Base-by-base conservation (phyloP, 1,140 invertebrate species). In the Panonychus citri region DNA sequence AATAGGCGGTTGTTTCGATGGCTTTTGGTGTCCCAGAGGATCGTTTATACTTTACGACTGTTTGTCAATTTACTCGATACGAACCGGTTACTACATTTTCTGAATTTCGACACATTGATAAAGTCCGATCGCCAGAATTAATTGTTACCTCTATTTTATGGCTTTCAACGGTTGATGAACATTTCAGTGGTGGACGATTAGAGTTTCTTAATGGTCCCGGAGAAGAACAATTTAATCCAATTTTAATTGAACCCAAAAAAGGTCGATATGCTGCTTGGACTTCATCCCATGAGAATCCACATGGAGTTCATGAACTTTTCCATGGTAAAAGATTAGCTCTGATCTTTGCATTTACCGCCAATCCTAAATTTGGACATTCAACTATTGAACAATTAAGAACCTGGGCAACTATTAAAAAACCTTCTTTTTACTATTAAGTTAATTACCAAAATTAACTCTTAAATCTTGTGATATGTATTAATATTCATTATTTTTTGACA, bases 71-170 rank as follows among this genome's bases (percentile, higher is more conserved):
- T 24, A 53, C 52, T n/a, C 27, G 34, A 21, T 39, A 53, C 19
- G 24, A 26, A 19, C 52, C 28, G n/a, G 52, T 53, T 7, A 21
- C 34, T 2, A 8, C 17, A 17, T 53, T 53, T 26, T 25, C 19
- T 1, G 52, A 53, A n/a, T 53, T 53, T 37, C 52, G 52, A 17
- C 52, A 53, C 13, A 26, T 53, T 39, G 52, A 53, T n/a, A 53
- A 53, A 37, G 52, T 53, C 10, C 28, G 52, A n/a, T 53, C 52
- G 13, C 52, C 52, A 19, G 28, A 21, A 13, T 17, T 53, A 17
- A 26, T 53, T 37, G 52, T 53, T 21, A 53, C 52, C 27, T 53
- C 52, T 8, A 53, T 53, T 21, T 26, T 53, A 21, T 53, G 52
- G 52, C 25, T 53, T 5, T 53, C 52, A 34, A 53, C 52, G 8